phyloP scores from a whole-genome alignment of 1,140 invertebrate genomes.

The Micrasema minimum region DNA sequence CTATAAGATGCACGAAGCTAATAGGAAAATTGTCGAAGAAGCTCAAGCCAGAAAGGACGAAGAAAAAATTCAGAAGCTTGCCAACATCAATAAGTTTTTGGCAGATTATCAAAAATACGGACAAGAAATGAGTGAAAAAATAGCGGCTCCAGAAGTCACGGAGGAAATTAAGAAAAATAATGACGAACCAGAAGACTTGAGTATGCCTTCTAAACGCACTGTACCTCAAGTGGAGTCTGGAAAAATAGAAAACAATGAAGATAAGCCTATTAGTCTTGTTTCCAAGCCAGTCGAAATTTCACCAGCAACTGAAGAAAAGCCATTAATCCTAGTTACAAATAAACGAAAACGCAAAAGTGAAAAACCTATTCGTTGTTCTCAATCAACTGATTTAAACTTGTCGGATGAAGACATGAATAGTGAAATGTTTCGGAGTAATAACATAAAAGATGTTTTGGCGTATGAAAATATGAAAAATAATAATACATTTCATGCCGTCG shows the following conservation, averaged over 20 bases:
- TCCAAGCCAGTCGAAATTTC: slow-evolving; percentile 67
- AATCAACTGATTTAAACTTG: slow-evolving; percentile 69
- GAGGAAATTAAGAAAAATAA: slow-evolving; percentile 50
- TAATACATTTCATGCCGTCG: slow-evolving; percentile 56
- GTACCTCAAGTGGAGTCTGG: slow-evolving; percentile 56
- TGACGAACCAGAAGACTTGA: slow-evolving; percentile 75
- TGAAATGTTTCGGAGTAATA: slow-evolving; percentile 64
- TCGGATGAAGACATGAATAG: slow-evolving; percentile 71
- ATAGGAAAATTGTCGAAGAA: slow-evolving; percentile 61
- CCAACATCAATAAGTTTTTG: slow-evolving; percentile 57
- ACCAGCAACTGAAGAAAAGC: slow-evolving; percentile 64
- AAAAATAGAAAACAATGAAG: slow-evolving; percentile 50
- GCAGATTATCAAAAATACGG: slow-evolving; percentile 55
- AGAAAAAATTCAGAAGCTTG: slow-evolving; percentile 56
- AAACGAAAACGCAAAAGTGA: slow-evolving; percentile 87
- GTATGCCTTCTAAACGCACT: slow-evolving; percentile 71
- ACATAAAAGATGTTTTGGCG: slow-evolving; percentile 47
- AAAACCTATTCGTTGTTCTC: slow-evolving; percentile 85
- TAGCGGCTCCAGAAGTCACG: slow-evolving; percentile 53
- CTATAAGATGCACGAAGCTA: slow-evolving; percentile 57
- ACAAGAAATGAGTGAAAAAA: slow-evolving; percentile 56
- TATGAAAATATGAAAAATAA: slow-evolving; percentile 57
- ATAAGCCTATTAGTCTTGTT: slow-evolving; percentile 66
- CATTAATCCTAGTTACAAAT: slow-evolving; percentile 65
- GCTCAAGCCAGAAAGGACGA: slow-evolving; percentile 48